A percentile compares a stretch with the other conserved stretches of the same genome.
These are phyloP conservation scores for Elymnias hypermnestra DNA, from an alignment of 1,140 invertebrate species.

Conservation along the genomic window DNA sequence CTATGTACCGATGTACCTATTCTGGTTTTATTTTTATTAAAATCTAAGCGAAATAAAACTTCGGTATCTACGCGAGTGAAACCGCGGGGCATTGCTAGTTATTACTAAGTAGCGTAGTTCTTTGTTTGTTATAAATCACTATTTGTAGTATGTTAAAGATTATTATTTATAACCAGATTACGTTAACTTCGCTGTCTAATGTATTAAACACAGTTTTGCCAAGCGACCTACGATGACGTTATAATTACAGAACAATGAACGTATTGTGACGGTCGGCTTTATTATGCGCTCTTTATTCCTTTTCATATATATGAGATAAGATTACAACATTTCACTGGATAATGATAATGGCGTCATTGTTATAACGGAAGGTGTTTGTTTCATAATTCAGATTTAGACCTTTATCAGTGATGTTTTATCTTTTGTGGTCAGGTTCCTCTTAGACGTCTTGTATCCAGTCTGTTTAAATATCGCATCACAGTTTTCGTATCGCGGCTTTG, in stretches of 20 bases:
- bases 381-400: constrained; percentile 3
- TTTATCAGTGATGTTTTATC: background rate
- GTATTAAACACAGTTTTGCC: background rate
- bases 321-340: constrained; percentile 3
- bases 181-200: background rate
- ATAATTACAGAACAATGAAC: constrained; percentile 3
- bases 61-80: no score
- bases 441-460: no score
- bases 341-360: constrained; percentile 4
- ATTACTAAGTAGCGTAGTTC: no score
- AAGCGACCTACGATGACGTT: background rate
- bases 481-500: no score
- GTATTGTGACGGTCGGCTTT: constrained; percentile 2
- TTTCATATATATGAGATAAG: constrained; percentile 2
- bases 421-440: background rate
- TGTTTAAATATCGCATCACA: no score
- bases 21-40: no score
- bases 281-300: constrained; percentile 1
- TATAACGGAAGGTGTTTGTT: background rate
- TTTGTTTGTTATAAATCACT: no score
- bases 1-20: no score
- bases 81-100: no score
- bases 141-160: no score
- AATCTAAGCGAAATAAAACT: no score
- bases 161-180: no score